phyloP scores from a whole-genome alignment of 2,888 invertebrate genomes.

The Nephrocerus scutellatus region DNA sequence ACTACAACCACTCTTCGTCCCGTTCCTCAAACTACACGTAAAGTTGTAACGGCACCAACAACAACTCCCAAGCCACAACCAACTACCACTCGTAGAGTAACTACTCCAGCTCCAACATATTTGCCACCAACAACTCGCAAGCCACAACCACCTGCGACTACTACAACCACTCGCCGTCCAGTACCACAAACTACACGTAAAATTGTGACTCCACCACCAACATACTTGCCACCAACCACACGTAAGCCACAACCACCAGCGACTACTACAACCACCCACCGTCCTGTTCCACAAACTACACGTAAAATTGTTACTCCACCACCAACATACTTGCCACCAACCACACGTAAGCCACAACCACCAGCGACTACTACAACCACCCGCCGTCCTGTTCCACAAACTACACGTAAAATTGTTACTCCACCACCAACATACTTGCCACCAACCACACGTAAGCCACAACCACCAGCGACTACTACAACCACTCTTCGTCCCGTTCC shows the following conservation, averaged over 20 bases:
- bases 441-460: slow-evolving; percentile 3
- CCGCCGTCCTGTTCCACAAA: too few species aligned
- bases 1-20: too few species aligned
- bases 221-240: slow-evolving; percentile 1
- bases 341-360: slow-evolving; percentile 10
- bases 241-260: slow-evolving; percentile 1
- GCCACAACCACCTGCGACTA: slow-evolving; percentile 4
- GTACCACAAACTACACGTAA: too few species aligned
- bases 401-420: slow-evolving; percentile 8
- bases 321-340: slow-evolving; percentile 4
- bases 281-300: slow-evolving; percentile 1
- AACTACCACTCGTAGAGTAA: not conserved
- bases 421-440: not conserved
- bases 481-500: not conserved
- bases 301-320: slow-evolving; percentile 15
- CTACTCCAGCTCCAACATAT: slow-evolving; percentile 1
- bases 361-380: slow-evolving; percentile 21
- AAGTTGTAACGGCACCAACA: too few species aligned
- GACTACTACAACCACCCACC: not conserved
- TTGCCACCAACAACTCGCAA: slow-evolving; percentile 1
- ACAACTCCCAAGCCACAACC: slow-evolving; percentile 6
- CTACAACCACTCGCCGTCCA: not conserved
- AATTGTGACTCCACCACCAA: slow-evolving; percentile 5
- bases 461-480: slow-evolving; percentile 9
- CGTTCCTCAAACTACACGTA: too few species aligned